Conservation (phyloP, 2,113 vertebrate genomes). For the Tretioscincus oriximinensis region DNA sequence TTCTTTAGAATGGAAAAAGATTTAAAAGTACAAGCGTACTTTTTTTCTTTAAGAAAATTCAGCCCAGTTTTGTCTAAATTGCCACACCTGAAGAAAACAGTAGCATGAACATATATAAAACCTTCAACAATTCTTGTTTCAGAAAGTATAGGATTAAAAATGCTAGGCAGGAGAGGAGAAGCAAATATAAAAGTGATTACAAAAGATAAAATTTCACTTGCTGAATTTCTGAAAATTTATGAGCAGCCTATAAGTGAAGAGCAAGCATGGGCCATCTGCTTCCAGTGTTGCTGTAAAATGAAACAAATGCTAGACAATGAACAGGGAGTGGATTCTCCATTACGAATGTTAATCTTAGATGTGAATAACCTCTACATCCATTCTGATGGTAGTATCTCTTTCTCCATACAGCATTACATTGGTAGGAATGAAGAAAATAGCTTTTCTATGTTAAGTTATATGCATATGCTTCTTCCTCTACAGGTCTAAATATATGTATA, state of each 20-base stretch:
- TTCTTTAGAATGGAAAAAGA: too few species aligned
- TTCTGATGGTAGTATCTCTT: constrained; percentile 62
- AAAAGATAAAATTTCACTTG: constrained; percentile 45
- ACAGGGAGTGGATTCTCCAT: background rate
- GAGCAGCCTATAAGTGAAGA: constrained; percentile 65
- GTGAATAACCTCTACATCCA: constrained; percentile 56
- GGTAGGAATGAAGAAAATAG: constrained; percentile 46
- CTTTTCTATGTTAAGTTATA: background rate
- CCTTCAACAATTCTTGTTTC: rapidly evolving
- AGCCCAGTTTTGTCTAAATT: constrained; percentile 19
- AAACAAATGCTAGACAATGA: constrained; percentile 20
- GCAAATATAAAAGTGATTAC: background rate
- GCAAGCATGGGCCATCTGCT: constrained; percentile 71
- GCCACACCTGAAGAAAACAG: constrained; percentile 44
- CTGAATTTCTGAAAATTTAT: constrained; percentile 57
- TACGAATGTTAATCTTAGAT: constrained; percentile 34
- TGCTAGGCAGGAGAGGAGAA: background rate
- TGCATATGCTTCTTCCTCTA: background rate
- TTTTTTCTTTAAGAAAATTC: constrained; percentile 36
- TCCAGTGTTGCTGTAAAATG: constrained; percentile 59
- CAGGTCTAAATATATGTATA: too few species aligned
- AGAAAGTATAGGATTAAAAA: background rate
- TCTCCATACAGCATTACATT: constrained; percentile 37
- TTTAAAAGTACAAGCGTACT: background rate
- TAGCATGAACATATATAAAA: constrained; percentile 31